phyloP scores from a whole-genome alignment of 2,888 invertebrate genomes.

The Drosophila prostipennis region DNA sequence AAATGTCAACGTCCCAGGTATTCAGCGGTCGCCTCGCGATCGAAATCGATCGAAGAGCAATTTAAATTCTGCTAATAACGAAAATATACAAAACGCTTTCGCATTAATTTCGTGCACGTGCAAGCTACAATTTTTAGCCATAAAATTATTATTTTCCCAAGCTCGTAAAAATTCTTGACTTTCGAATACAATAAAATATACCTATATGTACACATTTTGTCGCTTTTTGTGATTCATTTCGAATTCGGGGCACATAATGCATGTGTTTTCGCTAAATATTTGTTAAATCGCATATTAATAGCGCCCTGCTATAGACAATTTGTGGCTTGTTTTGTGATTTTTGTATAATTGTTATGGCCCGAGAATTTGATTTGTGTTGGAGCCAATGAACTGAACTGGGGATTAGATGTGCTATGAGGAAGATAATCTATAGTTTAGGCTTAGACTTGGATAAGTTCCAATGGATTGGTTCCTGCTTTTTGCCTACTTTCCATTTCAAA shows the following conservation, averaged over 20 bases:
- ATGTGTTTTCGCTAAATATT: conserved; percentile 81
- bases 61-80: conserved; percentile 79
- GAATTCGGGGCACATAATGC: conserved; percentile 66
- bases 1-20: conserved; percentile 74
- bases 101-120: conserved; percentile 76
- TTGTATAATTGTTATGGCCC: conserved; percentile 31
- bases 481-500: conserved; percentile 57
- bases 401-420: not conserved
- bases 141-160: conserved; percentile 81
- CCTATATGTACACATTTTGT: conserved; percentile 7
- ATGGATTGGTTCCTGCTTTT: conserved; percentile 34
- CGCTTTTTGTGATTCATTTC: conserved; percentile 59
- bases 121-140: conserved; percentile 63
- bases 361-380: conserved; percentile 20
- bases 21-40: conserved; percentile 25
- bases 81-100: conserved; percentile 47
- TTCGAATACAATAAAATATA: conserved; percentile 67
- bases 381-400: conserved; percentile 43
- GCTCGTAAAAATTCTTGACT: conserved; percentile 78
- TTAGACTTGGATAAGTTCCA: conserved; percentile 12
- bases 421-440: not conserved
- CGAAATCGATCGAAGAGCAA: conserved; percentile 73
- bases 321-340: conserved; percentile 24
- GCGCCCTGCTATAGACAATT: conserved; percentile 72
- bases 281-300: conserved; percentile 83